These are phyloP conservation scores for Apaloderma vittatum DNA, from an alignment of 2,113 vertebrate species.

Conservation along the genomic window DNA sequence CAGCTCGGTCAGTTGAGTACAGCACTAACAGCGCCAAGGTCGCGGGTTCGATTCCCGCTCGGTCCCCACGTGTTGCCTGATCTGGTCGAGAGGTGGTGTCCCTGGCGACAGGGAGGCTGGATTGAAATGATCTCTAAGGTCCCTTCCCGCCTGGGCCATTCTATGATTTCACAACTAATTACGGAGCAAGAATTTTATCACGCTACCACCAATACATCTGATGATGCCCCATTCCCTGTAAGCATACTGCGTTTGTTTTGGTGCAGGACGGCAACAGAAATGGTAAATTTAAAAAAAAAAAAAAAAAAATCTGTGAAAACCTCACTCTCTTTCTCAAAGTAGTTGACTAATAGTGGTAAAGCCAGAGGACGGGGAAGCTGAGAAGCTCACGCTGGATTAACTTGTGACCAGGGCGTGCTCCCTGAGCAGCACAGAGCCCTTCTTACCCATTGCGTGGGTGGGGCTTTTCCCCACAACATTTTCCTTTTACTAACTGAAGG, in stretches of 20 bases:
- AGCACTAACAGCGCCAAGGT: too few species aligned
- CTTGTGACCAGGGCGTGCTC: not conserved
- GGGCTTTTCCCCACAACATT: not conserved
- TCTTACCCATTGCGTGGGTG: not conserved
- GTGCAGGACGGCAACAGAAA: not conserved
- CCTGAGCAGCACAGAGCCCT: not conserved
- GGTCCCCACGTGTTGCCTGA: too few species aligned
- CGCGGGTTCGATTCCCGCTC: too few species aligned
- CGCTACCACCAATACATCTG: not conserved
- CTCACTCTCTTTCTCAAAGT: not conserved
- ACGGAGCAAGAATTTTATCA: conserved; percentile 2
- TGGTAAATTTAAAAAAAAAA: too few species aligned
- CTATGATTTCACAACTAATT: conserved; percentile 22
- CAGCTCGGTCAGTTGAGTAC: too few species aligned
- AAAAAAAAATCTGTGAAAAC: not conserved
- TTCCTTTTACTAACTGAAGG: not conserved
- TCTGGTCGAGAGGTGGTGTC: too few species aligned
- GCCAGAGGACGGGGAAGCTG: not conserved
- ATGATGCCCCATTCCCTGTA: not conserved
- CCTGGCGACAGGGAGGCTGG: too few species aligned
- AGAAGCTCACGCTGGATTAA: not conserved
- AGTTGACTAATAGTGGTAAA: fast-evolving
- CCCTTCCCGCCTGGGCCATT: too few species aligned
- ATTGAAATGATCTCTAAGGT: too few species aligned
- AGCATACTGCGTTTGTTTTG: not conserved